A percentile compares a stretch with the other conserved stretches of the same genome.
Conservation (phyloP, 2,888 invertebrate genomes). For the Drosophila eohydei region DNA sequence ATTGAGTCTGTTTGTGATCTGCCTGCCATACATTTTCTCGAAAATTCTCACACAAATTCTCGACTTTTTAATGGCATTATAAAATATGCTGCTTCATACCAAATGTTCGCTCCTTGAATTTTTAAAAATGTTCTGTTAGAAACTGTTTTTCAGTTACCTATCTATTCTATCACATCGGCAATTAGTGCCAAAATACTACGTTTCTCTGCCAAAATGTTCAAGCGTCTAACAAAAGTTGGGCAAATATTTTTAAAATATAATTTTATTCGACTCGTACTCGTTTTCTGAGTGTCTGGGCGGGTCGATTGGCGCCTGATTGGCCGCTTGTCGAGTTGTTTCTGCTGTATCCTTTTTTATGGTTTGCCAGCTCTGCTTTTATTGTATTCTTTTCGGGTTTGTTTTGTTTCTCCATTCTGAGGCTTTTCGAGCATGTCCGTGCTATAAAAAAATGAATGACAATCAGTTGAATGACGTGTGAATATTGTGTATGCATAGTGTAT, state of each 20-base stretch:
- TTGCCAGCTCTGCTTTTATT: slow-evolving; percentile 32
- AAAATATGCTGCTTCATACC: too few species aligned
- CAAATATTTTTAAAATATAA: slow-evolving; percentile 13
- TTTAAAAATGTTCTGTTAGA: background rate
- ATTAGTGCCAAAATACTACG: background rate
- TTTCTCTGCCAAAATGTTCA: slow-evolving; percentile 12
- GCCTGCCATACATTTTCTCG: too few species aligned
- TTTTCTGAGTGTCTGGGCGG: slow-evolving; percentile 17
- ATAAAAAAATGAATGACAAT: slow-evolving; percentile 37
- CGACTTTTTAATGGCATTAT: too few species aligned
- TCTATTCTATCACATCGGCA: background rate
- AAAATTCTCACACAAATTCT: too few species aligned
- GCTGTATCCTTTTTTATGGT: slow-evolving; percentile 33
- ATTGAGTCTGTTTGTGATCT: too few species aligned
- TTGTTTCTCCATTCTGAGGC: slow-evolving; percentile 13
- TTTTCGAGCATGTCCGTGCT: slow-evolving; percentile 20
- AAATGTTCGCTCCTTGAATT: background rate
- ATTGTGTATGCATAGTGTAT: slow-evolving; percentile 2
- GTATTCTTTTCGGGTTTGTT: slow-evolving; percentile 22
- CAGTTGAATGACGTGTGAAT: slow-evolving; percentile 49
- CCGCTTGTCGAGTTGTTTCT: slow-evolving; percentile 29
- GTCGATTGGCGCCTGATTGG: slow-evolving; percentile 38
- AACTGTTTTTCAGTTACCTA: background rate
- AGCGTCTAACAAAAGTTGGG: slow-evolving; percentile 6
- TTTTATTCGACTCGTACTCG: slow-evolving; percentile 23